These are phyloP conservation scores for Dasysyrphus tricinctus DNA, from an alignment of 2,888 invertebrate species.

Conservation along the genomic window DNA sequence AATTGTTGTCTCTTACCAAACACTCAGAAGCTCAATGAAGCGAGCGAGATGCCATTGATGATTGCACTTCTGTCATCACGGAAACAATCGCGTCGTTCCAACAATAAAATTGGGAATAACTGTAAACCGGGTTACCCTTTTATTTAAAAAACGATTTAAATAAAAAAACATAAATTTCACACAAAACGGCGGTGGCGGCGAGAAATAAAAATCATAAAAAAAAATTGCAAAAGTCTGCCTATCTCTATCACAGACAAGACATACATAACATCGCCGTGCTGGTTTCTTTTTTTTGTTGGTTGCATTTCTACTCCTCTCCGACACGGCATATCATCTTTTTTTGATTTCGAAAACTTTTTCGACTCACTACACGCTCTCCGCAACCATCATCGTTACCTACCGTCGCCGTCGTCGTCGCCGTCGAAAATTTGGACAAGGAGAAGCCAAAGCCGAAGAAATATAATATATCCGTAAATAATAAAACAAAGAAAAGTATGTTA, in stretches of 20 bases:
- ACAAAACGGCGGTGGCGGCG: not conserved
- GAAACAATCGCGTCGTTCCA: not conserved
- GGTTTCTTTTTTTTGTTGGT: constrained; percentile 38
- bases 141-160: constrained; percentile 4
- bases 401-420: not conserved
- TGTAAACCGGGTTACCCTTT: constrained; percentile 30
- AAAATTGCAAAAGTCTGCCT: constrained; percentile 45
- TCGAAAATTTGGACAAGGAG: constrained; percentile 37
- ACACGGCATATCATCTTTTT: constrained; percentile 29
- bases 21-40: constrained; percentile 9
- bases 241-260: not conserved
- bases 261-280: constrained; percentile 40
- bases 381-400: not conserved
- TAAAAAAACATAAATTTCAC: constrained; percentile 1
- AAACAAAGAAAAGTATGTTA: constrained; percentile 65
- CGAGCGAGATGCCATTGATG: not conserved
- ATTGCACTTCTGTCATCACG: not conserved
- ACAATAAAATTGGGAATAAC: not conserved
- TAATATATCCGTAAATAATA: constrained; percentile 41
- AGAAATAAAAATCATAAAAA: not conserved
- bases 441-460: constrained; percentile 33
- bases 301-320: constrained; percentile 26
- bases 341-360: constrained; percentile 48
- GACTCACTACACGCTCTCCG: constrained; percentile 11
- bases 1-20: not conserved